A percentile compares a stretch with the other conserved stretches of the same genome.
Conservation (phyloP, 2,888 invertebrate genomes). For the Hydroisotoma schaefferi region DNA sequence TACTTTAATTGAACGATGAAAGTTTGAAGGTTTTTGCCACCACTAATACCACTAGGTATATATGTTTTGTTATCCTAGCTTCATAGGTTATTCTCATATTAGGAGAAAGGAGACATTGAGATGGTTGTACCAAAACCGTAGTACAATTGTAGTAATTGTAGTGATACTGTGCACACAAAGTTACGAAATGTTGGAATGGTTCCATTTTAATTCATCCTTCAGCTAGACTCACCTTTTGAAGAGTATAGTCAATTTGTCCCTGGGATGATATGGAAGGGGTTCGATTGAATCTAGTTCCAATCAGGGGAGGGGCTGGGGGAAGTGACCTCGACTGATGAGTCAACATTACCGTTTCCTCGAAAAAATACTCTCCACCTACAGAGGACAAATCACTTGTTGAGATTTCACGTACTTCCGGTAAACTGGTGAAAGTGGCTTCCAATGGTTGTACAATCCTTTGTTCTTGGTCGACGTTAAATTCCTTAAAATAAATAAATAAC, state of each 20-base stretch:
- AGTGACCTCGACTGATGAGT: conserved; percentile 66
- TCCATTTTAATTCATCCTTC: no score
- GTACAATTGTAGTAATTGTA: no score
- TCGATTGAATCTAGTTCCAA: conserved; percentile 59
- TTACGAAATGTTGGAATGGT: no score
- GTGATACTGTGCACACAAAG: no score
- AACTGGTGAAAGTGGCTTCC: conserved; percentile 42
- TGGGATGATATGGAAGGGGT: conserved; percentile 80
- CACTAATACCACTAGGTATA: no score
- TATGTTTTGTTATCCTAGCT: no score
- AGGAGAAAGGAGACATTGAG: no score
- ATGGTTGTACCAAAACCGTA: no score
- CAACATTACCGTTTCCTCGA: conserved; percentile 49
- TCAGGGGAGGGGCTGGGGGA: conserved; percentile 52
- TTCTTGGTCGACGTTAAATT: conserved; percentile 64
- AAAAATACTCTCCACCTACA: conserved; percentile 8
- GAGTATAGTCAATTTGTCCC: conserved; percentile 72
- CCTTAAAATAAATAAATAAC: conserved; percentile 58
- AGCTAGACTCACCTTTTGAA: conserved; percentile 58
- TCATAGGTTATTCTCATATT: no score
- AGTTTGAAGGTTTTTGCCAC: no score
- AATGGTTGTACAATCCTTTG: conserved; percentile 62
- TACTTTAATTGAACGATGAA: no score
- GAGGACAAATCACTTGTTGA: conserved; percentile 35
- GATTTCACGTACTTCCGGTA: conserved; percentile 44